Base-by-base conservation (phyloP, 2,888 invertebrate species). In the Epinotia bilunana region DNA sequence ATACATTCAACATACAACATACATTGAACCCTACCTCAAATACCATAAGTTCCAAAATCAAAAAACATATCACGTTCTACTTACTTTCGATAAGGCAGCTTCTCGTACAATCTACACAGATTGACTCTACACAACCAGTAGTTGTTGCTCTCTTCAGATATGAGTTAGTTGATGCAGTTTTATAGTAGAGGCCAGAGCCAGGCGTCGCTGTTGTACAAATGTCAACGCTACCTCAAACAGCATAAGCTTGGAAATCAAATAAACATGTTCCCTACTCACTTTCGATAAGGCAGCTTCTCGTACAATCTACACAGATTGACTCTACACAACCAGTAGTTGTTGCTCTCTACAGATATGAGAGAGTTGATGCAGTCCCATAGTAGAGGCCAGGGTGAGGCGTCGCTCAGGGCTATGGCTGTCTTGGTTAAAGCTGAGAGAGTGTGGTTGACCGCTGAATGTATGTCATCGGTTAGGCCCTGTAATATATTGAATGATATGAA, bases 311-410 rank as follows among this genome's bases (percentile, higher is more conserved):
- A 93, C 6, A 90, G 80, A 79, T 93, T 92, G 79, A 98, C 97
- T 93, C 97, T 97, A 64, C 98, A 97, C 68, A 98, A 92, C 97
- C 98, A 98, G 88, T 98, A 98, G 0, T 96, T 95, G 88, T 97
- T 97, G 60, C 93, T 91, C 73, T 96, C 95, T 1, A 97, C 93
- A 39, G 91, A 88, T 12, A 97, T 95, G 7, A 98, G 89, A 23
- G 94, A 89, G 77, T 95, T 95, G 62, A 98, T 87, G 6, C 96
- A 87, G 16, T 95, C 91, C 20, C 95, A 87, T 4, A 96, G 91
- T 13, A 94, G 83, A 2, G 89, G 82, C 89, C 95, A 95, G 78
- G 96, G 95, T 9, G 94, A 87, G 65, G 97, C 97, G 83, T 95
- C 94, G 73, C 96, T 88, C 33, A 98, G 82, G 16, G 95, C 89